phyloP scores from a whole-genome alignment of 2,113 vertebrate species.

The Eurystomus gularis region DNA sequence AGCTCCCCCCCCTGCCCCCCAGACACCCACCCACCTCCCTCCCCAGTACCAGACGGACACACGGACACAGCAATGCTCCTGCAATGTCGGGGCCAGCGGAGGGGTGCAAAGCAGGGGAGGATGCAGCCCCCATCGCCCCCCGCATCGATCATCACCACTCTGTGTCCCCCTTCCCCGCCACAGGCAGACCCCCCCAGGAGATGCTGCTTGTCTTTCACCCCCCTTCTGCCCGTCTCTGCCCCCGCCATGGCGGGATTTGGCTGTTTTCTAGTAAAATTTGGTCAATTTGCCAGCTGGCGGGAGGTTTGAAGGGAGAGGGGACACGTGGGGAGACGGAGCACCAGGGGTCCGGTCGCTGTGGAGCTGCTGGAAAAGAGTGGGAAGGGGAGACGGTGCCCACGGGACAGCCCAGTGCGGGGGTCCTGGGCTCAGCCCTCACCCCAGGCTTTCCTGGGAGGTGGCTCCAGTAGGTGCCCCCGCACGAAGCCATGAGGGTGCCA shows the following conservation, averaged over 20 bases:
- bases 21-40: neutral
- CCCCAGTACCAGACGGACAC: neutral
- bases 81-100: neutral
- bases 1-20: neutral
- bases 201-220: neutral
- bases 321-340: neutral
- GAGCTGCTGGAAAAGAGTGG: neutral
- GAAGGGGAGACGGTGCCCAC: neutral
- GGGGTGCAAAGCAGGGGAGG: neutral
- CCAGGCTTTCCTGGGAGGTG: constrained; percentile 25
- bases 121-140: neutral
- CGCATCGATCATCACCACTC: no score
- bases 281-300: neutral
- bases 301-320: neutral
- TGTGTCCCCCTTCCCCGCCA: neutral
- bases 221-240: neutral
- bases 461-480: constrained; percentile 69
- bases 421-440: constrained; percentile 13
- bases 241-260: fast-evolving
- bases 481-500: constrained; percentile 32
- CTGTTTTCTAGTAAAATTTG: neutral
- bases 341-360: fast-evolving
- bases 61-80: fast-evolving
- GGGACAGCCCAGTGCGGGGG: fast-evolving
- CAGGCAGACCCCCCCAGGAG: neutral